Evolutionary conservation across 2,113 vertebrate species (phyloP).

Genomic region (Noturus placidus): DNA sequence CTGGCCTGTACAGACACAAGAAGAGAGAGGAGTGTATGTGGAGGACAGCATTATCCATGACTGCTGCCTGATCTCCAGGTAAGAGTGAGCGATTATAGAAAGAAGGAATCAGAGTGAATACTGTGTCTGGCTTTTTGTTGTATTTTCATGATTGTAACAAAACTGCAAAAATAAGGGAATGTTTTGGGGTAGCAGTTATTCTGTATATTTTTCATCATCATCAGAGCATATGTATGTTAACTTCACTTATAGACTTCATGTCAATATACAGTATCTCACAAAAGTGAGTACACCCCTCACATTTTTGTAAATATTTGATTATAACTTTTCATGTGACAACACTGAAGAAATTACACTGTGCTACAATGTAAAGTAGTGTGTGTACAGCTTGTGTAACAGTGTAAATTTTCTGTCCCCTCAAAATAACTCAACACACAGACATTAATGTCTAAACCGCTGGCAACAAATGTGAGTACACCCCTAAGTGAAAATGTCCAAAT

Average conservation of each 20-base stretch:
- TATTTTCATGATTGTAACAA: background rate
- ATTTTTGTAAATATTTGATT: no score
- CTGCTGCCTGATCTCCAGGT: conserved; percentile 90
- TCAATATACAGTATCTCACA: no score
- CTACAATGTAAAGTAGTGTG: no score
- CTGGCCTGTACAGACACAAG: conserved; percentile 70
- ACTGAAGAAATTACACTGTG: no score
- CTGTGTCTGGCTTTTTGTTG: background rate
- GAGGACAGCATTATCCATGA: conserved; percentile 88
- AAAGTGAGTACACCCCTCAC: no score
- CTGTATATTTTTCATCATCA: background rate
- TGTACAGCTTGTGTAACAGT: no score
- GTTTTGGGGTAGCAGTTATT: background rate
- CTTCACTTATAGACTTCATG: background rate
- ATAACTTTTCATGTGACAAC: no score
- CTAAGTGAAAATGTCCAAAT: no score
- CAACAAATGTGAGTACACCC: no score
- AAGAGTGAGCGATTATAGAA: background rate
- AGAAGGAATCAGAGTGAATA: background rate
- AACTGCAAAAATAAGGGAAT: background rate
- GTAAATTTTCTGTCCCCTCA: no score
- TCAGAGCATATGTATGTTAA: background rate
- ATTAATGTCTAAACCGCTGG: no score
- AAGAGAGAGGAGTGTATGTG: conserved; percentile 78
- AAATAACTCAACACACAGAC: no score